phyloP scores from a whole-genome alignment of 2,797 vertebrate genomes.

The Coendou prehensilis region DNA sequence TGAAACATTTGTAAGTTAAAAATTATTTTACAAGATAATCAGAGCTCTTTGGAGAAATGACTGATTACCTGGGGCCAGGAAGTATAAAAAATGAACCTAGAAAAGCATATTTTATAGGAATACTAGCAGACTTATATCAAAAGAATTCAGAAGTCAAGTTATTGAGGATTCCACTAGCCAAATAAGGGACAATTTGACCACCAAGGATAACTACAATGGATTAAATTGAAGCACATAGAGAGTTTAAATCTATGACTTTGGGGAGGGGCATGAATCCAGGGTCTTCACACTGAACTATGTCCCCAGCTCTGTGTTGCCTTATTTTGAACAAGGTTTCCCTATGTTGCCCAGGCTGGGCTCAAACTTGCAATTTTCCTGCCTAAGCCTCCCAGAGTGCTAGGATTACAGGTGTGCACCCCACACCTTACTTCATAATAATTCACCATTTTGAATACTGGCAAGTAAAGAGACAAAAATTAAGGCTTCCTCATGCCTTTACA shows the following conservation, averaged over 20 bases:
- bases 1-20: conserved; percentile 14
- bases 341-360: background rate
- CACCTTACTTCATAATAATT: background rate
- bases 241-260: background rate
- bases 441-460: background rate
- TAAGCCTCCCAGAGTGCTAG: background rate
- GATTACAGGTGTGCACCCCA: background rate
- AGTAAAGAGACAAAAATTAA: background rate
- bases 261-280: background rate
- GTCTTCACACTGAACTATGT: background rate
- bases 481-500: background rate
- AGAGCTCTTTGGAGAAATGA: background rate
- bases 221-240: background rate
- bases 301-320: background rate
- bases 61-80: background rate
- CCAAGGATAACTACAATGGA: background rate
- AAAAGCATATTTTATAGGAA: background rate
- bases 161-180: background rate
- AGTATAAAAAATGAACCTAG: background rate
- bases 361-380: background rate
- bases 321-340: background rate
- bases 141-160: background rate
- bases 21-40: conserved; percentile 20
- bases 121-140: background rate
- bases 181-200: background rate